Evolutionary conservation across 2,113 vertebrate species (phyloP).

Genomic region (Numenius arquata): DNA sequence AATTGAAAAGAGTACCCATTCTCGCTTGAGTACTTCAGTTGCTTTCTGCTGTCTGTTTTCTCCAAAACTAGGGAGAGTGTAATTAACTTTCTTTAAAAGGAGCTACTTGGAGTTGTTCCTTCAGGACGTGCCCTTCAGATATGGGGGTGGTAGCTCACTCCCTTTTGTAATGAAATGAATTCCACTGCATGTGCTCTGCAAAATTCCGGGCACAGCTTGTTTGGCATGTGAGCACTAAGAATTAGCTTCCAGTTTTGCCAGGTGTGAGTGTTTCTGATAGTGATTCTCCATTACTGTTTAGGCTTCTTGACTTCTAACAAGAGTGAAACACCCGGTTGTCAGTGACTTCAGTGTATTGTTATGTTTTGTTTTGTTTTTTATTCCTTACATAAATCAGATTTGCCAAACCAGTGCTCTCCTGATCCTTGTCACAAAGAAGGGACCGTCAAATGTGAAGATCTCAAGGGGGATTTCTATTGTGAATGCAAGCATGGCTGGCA

Average conservation of each 20-base stretch:
- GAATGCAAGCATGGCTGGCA: conserved; percentile 89
- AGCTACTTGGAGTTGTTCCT: background rate
- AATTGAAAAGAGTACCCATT: background rate
- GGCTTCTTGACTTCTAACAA: background rate
- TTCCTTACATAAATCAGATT: conserved; percentile 74
- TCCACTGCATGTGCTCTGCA: background rate
- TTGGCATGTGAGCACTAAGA: background rate
- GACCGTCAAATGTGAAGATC: conserved; percentile 85
- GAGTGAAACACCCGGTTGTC: background rate
- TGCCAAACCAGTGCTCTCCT: conserved; percentile 93
- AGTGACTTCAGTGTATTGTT: background rate
- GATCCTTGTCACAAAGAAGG: conserved; percentile 84
- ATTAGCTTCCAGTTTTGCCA: background rate
- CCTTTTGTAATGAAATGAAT: background rate
- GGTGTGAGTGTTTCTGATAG: background rate
- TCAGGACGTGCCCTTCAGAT: background rate
- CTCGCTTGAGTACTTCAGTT: background rate
- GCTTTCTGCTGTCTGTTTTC: background rate
- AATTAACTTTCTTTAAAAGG: background rate
- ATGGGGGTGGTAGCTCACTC: background rate
- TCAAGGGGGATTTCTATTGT: conserved; percentile 89
- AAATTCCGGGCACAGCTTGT: background rate
- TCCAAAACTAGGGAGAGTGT: background rate
- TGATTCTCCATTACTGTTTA: background rate
- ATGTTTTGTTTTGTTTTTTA: background rate